Conservation (phyloP, 2,113 vertebrate species). For the Psophia crepitans region DNA sequence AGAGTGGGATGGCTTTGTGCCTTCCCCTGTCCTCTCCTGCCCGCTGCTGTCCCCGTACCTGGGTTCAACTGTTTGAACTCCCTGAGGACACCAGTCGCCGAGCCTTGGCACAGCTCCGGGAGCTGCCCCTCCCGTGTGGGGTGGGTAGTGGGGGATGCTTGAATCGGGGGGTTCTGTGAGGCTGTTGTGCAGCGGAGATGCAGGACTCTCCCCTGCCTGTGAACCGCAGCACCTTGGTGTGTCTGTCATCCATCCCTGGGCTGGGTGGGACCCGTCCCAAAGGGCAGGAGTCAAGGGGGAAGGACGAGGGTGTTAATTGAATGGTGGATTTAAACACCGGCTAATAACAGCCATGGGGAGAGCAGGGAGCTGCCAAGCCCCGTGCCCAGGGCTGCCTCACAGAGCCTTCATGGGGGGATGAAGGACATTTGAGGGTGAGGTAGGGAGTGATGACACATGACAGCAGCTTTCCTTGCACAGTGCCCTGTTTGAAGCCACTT, state of each 20-base stretch:
- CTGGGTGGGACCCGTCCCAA: background rate
- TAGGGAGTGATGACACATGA: too few species aligned
- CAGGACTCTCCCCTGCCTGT: background rate
- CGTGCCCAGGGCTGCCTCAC: background rate
- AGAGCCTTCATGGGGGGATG: background rate
- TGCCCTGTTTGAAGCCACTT: background rate
- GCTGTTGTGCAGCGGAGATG: background rate
- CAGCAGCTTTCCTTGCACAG: background rate
- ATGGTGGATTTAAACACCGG: rapidly evolving
- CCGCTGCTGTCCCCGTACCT: rapidly evolving
- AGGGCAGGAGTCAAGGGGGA: background rate
- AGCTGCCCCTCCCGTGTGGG: background rate
- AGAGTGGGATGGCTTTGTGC: background rate
- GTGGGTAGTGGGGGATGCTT: background rate
- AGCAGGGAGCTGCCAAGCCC: background rate
- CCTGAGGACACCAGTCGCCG: background rate
- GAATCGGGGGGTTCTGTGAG: background rate
- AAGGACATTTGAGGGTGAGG: too few species aligned
- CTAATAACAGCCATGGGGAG: background rate
- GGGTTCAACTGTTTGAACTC: background rate
- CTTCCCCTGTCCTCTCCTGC: background rate
- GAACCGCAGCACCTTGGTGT: rapidly evolving
- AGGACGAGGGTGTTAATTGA: background rate
- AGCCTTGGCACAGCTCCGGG: background rate
- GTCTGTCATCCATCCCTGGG: rapidly evolving